Evolutionary conservation across 2,888 invertebrate genomes (phyloP).

Genomic region (Dioctria rufipes): DNA sequence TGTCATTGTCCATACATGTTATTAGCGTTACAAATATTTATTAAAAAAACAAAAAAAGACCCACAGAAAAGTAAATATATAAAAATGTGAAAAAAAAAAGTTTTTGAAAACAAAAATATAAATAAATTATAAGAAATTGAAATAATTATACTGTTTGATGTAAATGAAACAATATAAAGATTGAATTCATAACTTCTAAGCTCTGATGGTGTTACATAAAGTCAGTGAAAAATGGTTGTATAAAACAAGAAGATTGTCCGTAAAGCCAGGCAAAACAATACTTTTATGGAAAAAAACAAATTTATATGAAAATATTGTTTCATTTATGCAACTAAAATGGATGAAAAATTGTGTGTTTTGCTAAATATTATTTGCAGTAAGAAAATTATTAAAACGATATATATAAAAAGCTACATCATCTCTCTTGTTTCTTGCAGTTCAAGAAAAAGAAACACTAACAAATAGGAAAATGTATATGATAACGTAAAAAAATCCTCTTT

Average conservation of each 20-base stretch:
- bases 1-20: constrained; percentile 60
- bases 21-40: constrained; percentile 55
- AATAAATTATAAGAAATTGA: constrained; percentile 27
- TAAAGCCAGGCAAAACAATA: background rate
- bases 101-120: constrained; percentile 27
- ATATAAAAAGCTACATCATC: background rate
- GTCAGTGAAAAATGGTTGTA: background rate
- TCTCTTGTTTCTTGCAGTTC: background rate
- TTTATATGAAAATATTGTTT: constrained; percentile 17
- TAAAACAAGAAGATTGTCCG: background rate
- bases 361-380: background rate
- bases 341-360: background rate
- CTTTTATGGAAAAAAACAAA: background rate
- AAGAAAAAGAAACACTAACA: background rate
- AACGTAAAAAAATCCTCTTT: background rate
- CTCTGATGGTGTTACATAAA: constrained; percentile 4
- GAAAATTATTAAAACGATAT: no score
- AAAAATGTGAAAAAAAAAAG: constrained; percentile 27
- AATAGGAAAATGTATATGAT: constrained; percentile 2
- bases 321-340: constrained; percentile 5
- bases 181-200: background rate
- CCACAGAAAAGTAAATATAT: constrained; percentile 1
- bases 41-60: constrained; percentile 15
- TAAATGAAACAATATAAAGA: constrained; percentile 52
- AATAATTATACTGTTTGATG: constrained; percentile 56